A percentile compares a stretch with the other conserved stretches of the same genome.
These are phyloP conservation scores for Pyrrhura leucotis DNA, from an alignment of 2,797 vertebrate genomes.

Conservation along the genomic window DNA sequence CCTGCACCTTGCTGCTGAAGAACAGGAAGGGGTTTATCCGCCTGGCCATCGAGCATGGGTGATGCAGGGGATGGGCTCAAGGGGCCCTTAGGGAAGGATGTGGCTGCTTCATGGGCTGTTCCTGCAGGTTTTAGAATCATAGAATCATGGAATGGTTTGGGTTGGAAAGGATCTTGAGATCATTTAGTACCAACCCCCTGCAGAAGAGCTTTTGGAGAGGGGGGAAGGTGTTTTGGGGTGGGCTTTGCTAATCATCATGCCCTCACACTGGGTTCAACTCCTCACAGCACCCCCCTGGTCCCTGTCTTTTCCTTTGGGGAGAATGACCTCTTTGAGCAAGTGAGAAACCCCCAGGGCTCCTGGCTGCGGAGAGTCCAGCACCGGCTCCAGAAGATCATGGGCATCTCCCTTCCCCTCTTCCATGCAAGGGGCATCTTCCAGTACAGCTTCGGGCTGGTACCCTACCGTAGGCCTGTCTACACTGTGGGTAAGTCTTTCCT, in stretches of 20 bases:
- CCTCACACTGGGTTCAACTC: not conserved
- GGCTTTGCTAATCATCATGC: not conserved
- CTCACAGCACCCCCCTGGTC: slow-evolving; percentile 83
- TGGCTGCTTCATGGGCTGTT: not conserved
- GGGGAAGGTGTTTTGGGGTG: not conserved
- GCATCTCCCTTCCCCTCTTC: slow-evolving; percentile 90
- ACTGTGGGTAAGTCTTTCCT: slow-evolving; percentile 85
- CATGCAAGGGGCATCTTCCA: slow-evolving; percentile 92
- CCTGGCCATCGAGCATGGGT: slow-evolving; percentile 89
- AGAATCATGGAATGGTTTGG: not conserved
- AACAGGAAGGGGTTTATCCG: slow-evolving; percentile 93
- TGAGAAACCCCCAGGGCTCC: slow-evolving; percentile 84
- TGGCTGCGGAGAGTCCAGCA: slow-evolving; percentile 86
- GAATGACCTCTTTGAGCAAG: slow-evolving; percentile 90
- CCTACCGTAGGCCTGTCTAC: slow-evolving; percentile 87
- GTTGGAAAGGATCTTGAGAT: not conserved
- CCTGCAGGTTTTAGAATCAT: not conserved
- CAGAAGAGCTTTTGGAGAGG: not conserved
- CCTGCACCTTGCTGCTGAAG: slow-evolving; percentile 82
- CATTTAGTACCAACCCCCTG: not conserved
- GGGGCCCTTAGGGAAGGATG: not conserved
- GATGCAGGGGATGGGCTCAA: not conserved
- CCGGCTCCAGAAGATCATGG: slow-evolving; percentile 86
- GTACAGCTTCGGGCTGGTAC: slow-evolving; percentile 91
- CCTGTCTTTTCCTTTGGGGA: slow-evolving; percentile 96